A percentile compares a stretch with the other conserved stretches of the same genome.
Evolutionary conservation across 1,140 invertebrate species (phyloP).

Genomic region (Pseudomyrmex concolor): DNA sequence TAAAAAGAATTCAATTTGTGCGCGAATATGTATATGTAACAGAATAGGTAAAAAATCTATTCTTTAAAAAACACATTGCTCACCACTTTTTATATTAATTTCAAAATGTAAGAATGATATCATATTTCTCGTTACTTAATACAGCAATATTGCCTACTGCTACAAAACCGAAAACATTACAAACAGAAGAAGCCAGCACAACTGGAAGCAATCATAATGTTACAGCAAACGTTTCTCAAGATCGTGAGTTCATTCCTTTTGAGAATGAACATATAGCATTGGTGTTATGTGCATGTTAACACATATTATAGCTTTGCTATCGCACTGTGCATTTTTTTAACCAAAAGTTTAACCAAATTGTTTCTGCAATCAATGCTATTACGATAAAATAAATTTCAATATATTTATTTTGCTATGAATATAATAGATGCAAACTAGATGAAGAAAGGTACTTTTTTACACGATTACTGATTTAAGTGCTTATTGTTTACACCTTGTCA

Average conservation of each 20-base stretch:
- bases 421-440: neutral
- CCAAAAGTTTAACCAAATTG: neutral
- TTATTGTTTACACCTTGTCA: neutral
- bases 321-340: neutral
- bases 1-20: neutral
- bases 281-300: constrained; percentile 46
- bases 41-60: neutral
- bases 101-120: neutral
- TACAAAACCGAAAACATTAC: constrained; percentile 79
- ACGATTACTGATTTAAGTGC: neutral
- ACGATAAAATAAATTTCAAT: neutral
- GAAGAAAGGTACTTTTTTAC: neutral
- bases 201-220: constrained; percentile 76
- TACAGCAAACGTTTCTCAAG: constrained; percentile 77
- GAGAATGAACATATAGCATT: constrained; percentile 78
- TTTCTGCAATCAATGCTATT: neutral
- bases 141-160: constrained; percentile 78
- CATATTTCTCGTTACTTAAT: constrained; percentile 44
- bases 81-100: neutral
- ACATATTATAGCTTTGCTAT: constrained; percentile 31
- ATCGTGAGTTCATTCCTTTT: constrained; percentile 84
- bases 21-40: neutral
- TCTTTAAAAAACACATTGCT: too few relatives aligned
- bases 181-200: constrained; percentile 76
- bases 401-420: neutral